A percentile compares a stretch with the other conserved stretches of the same genome.
Evolutionary conservation across 64 coral and sea anemone species (phyloP).

Genomic region (Pocillopora verrucosa): DNA sequence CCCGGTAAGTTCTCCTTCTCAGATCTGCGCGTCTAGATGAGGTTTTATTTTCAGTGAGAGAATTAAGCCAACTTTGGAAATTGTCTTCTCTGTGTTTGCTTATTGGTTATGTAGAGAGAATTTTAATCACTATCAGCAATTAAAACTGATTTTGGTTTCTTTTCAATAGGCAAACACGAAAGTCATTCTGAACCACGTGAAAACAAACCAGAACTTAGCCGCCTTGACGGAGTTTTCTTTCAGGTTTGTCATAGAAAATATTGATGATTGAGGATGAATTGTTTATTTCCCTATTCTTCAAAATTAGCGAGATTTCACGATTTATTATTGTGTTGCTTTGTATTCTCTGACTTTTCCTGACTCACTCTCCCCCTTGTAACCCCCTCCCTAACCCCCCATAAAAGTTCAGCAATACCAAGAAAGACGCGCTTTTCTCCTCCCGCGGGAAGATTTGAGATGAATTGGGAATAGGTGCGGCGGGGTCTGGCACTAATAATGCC

Average conservation of each 20-base stretch:
- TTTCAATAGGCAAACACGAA: constrained; percentile 82
- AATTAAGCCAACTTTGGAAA: background rate
- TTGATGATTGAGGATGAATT: background rate
- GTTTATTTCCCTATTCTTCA: too few species aligned
- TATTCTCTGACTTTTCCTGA: background rate
- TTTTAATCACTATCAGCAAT: too few species aligned
- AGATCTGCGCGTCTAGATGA: background rate
- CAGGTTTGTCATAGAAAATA: constrained; percentile 50
- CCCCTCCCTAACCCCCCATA: too few species aligned
- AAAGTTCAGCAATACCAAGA: too few species aligned
- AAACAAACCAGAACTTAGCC: constrained; percentile 91
- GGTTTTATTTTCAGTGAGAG: background rate
- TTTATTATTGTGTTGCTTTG: too few species aligned
- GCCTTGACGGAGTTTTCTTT: constrained; percentile 86
- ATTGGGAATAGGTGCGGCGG: too few species aligned
- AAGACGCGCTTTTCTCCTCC: too few species aligned
- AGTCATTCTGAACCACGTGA: constrained; percentile 85
- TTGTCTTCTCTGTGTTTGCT: background rate
- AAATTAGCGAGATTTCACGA: background rate
- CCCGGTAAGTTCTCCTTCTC: constrained; percentile 53
- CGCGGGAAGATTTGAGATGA: too few species aligned
- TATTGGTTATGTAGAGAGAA: too few species aligned
- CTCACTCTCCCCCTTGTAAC: background rate
- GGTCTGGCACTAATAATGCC: too few species aligned
- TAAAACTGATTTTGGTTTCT: background rate